Evolutionary conservation across 2,888 invertebrate species (phyloP).

Genomic region (Callinectes sapidus): DNA sequence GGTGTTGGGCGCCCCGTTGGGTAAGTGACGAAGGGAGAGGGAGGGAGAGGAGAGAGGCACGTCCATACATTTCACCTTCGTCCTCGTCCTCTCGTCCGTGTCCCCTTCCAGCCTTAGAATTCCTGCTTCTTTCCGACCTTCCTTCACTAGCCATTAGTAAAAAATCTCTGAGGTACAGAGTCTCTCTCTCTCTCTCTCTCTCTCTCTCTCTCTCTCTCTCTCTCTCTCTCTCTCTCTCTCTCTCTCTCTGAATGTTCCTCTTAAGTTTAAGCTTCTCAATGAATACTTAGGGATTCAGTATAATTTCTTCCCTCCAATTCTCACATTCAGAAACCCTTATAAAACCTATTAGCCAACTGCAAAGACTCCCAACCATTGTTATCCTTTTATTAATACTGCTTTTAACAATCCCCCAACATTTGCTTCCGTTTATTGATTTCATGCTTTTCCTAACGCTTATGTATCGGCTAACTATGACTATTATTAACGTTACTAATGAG

Average conservation of each 20-base stretch:
- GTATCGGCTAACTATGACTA: too few species aligned
- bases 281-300: not conserved
- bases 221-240: conserved; percentile 23
- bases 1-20: not conserved
- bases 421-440: not conserved
- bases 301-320: not conserved
- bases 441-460: not conserved
- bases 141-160: not conserved
- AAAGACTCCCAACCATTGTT: not conserved
- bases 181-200: conserved; percentile 30
- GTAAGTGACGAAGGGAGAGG: conserved; percentile 29
- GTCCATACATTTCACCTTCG: not conserved
- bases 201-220: conserved; percentile 34
- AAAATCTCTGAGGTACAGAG: not conserved
- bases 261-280: not conserved
- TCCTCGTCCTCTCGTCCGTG: not conserved
- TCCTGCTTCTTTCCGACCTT: not conserved
- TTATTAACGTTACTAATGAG: not conserved
- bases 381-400: not conserved
- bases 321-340: not conserved
- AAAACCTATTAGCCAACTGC: not conserved
- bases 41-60: conserved; percentile 22
- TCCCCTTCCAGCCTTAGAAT: not conserved
- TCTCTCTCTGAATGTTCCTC: not conserved
- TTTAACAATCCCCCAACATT: not conserved